Base-by-base conservation (phyloP, 2,113 vertebrate genomes). In the Pipa parva region DNA sequence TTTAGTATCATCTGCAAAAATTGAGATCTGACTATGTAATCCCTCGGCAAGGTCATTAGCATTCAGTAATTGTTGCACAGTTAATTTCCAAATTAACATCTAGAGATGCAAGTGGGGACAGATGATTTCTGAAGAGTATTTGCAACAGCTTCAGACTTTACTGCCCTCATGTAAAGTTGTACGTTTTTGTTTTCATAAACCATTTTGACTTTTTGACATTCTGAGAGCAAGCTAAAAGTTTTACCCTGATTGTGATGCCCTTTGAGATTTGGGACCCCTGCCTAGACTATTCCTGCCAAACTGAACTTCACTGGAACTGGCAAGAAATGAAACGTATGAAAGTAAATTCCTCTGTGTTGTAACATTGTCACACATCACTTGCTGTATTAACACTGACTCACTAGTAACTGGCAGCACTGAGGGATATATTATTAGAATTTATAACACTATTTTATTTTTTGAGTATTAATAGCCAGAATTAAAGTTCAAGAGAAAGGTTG, bases 281-380 rank as follows among this genome's bases (percentile, higher is more conserved):
- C 46, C 46, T 24, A 21, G 46, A 24, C 46, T 59, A 20, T 7
- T 27, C 21, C 28, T 67, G 64, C 64, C 64, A 67, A 59, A 24
- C 6, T 49, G 45, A 67, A 59, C 42, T 31, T 57, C 39, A 45
- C 15, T 27, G 59, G 29, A 67, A 37, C 45, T 68, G 65, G 56
- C 57, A 68, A 57, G 57, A 59, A 42, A 28, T 17, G 29, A 8
- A 51, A 24, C 33, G 33, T 52, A 52, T 68, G 33, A 57, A 68
- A 28, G 52, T 17, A 68, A 26, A 59, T 27, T 58, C 28, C 28
- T 36, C 11, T 7, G 27, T 27, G 64, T 59, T 58, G 55, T 67
- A 67, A 59, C 42, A 67, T 49, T 67, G 54, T 58, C 64, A 59
- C 64, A 67, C 64, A 67, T 67, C 64, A 67, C 42, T 67, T 25